Evolutionary conservation across 2,113 vertebrate species (phyloP), one percentile per base, ranked within the genome.

Genomic region (Phasianus colchicus): DNA sequence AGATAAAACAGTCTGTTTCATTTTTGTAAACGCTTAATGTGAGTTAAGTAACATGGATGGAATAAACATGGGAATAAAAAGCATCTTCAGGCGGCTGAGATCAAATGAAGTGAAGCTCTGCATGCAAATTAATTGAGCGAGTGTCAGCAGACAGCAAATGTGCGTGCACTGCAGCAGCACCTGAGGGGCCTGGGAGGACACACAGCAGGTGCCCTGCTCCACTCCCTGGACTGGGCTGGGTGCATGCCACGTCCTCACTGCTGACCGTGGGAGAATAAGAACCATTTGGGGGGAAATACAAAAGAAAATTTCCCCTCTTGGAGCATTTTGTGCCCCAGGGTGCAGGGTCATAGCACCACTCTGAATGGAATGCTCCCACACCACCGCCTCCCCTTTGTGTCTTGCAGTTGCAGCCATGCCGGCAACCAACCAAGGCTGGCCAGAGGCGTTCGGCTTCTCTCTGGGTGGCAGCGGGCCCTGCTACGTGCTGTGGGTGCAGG

Each of bases 371-470:
- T 54, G 50, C 0, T 0, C 50, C 25, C 64, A 3, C 29, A 48
- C 8, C 17, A 36, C 40, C 25, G 38, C 18, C 48, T 48, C 8
- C 10, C 10, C 3, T 10, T 57, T 66, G 29, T 66, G 32, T 85
- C 40, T 93, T 96, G 50, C 95, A 99, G 98, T 98, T 57, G 58
- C 98, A 85, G 98, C 96, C 90, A 99, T 99, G 99, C 98, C 98
- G 6, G 84, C 98, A 6, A 98, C 98, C 96, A 99, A 99, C 96
- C 98, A 99, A 88, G 98, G 98, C 87, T 99, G 99, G 99, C 99
- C 99, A 0, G 99, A 99, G 80, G 98, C 98, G 67, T 99, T 99
- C 29, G 99, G 99, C 73, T 99, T 99, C 97, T 97, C 97, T 84
- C 97, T 99, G 43, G 97, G 98, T 1, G 99, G 99, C 57, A 98